Evolutionary conservation across 1,140 invertebrate genomes (phyloP).

Genomic region (Leucophenga varia): DNA sequence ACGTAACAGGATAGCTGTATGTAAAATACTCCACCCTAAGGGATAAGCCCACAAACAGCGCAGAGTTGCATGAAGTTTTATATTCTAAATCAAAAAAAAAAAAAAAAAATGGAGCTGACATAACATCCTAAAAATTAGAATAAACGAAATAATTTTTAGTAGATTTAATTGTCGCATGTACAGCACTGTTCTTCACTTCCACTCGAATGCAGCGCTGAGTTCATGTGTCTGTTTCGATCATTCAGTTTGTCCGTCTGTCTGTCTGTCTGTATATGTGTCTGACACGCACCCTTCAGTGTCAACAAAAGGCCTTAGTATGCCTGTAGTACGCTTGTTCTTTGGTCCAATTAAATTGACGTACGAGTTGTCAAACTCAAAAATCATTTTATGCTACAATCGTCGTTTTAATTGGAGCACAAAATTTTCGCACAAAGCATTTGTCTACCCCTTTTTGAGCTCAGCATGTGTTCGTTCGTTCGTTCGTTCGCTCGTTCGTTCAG

Average conservation of each 20-base stretch:
- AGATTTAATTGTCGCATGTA: slow-evolving; percentile 49
- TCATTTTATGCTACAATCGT: slow-evolving; percentile 43
- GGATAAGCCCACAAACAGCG: too few species aligned
- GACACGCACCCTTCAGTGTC: slow-evolving; percentile 11
- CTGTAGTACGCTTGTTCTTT: too few species aligned
- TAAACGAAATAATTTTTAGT: slow-evolving; percentile 32
- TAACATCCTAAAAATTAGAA: slow-evolving; percentile 7
- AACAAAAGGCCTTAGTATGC: slow-evolving; percentile 27
- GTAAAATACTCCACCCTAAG: too few species aligned
- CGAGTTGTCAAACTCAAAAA: slow-evolving; percentile 42
- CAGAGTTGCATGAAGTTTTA: too few species aligned
- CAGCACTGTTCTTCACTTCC: slow-evolving; percentile 31
- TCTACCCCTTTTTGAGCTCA: slow-evolving; percentile 3
- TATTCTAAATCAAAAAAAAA: too few species aligned
- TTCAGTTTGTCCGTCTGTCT: slow-evolving; percentile 8
- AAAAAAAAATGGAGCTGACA: not conserved
- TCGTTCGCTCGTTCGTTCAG: too few species aligned
- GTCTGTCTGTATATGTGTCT: not conserved
- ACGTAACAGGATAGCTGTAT: too few species aligned
- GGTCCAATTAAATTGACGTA: slow-evolving; percentile 49
- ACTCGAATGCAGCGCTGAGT: slow-evolving; percentile 11
- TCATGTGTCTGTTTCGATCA: slow-evolving; percentile 9
- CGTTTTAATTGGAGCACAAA: slow-evolving; percentile 45
- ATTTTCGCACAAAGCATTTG: slow-evolving; percentile 20
- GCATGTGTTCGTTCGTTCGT: too few species aligned